phyloP scores from a whole-genome alignment of 2,888 invertebrate species.

The Eurytoma californica region DNA sequence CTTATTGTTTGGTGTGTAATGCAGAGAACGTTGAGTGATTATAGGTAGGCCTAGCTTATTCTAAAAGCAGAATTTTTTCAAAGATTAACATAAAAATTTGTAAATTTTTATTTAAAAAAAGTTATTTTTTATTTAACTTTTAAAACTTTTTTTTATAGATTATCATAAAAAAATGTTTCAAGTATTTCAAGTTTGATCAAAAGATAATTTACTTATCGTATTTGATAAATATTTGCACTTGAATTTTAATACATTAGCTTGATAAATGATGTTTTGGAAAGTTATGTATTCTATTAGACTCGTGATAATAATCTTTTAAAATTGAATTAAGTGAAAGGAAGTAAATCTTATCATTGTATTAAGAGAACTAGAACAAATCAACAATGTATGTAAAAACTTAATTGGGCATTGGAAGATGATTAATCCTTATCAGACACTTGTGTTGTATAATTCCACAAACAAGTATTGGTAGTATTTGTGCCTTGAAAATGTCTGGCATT shows the following conservation, averaged over 20 bases:
- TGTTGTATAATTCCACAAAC: constrained; percentile 24
- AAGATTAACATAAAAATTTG: neutral
- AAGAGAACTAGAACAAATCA: constrained; percentile 20
- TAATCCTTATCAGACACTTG: constrained; percentile 52
- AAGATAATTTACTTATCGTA: neutral
- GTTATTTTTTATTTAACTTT: neutral
- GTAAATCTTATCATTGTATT: constrained; percentile 36
- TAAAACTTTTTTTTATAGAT: neutral
- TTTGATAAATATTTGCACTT: neutral
- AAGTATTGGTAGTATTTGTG: neutral
- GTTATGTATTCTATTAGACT: neutral
- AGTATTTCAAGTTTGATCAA: neutral
- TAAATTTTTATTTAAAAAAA: neutral
- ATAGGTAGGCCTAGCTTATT: constrained; percentile 69
- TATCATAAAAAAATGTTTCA: neutral
- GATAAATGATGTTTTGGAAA: constrained; percentile 5
- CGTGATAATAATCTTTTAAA: constrained; percentile 6
- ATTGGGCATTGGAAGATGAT: constrained; percentile 51
- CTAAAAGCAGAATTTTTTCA: constrained; percentile 61
- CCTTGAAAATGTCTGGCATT: neutral
- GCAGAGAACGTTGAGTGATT: constrained; percentile 67
- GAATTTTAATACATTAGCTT: neutral
- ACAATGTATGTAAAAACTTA: constrained; percentile 28
- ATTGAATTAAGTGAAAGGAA: constrained; percentile 14
- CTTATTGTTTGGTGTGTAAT: constrained; percentile 67